Conservation (phyloP, 2,113 vertebrate species). For the Paramisgurnus dabryanus region DNA sequence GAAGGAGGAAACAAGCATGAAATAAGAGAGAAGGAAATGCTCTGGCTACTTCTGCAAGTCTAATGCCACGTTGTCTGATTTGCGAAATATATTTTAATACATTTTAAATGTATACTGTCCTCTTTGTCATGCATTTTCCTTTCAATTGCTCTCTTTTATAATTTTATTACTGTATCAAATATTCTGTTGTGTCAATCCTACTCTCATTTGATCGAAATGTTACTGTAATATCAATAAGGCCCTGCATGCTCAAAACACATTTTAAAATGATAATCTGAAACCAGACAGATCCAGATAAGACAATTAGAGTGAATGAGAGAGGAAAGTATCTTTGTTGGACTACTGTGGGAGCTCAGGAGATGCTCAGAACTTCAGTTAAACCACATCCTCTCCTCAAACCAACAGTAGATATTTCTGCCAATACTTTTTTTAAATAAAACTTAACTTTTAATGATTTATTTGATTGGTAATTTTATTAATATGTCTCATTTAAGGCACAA, state of each 20-base stretch:
- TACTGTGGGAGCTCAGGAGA: conserved; percentile 8
- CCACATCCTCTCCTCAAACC: conserved; percentile 63
- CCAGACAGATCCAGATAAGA: background rate
- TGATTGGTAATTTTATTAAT: background rate
- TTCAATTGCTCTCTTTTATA: background rate
- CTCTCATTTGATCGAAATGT: background rate
- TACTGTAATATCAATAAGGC: background rate
- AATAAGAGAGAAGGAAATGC: conserved; percentile 58
- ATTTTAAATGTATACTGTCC: background rate
- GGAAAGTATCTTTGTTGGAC: conserved; percentile 16
- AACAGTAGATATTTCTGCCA: conserved; percentile 18
- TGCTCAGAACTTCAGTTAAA: conserved; percentile 59
- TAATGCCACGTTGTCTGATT: conserved; percentile 8
- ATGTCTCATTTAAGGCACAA: background rate
- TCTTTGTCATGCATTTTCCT: background rate
- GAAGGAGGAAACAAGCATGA: conserved; percentile 55
- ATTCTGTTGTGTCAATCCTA: background rate
- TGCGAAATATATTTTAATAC: background rate
- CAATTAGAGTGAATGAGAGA: conserved; percentile 45
- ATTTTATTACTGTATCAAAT: background rate
- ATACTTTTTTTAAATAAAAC: background rate
- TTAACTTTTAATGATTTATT: too few species aligned
- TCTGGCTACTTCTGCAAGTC: conserved; percentile 64
- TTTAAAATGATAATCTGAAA: background rate
- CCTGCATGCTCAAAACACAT: background rate